These are phyloP conservation scores for Atherinosoma microstoma DNA, from an alignment of 2,797 vertebrate species.

Conservation along the genomic window DNA sequence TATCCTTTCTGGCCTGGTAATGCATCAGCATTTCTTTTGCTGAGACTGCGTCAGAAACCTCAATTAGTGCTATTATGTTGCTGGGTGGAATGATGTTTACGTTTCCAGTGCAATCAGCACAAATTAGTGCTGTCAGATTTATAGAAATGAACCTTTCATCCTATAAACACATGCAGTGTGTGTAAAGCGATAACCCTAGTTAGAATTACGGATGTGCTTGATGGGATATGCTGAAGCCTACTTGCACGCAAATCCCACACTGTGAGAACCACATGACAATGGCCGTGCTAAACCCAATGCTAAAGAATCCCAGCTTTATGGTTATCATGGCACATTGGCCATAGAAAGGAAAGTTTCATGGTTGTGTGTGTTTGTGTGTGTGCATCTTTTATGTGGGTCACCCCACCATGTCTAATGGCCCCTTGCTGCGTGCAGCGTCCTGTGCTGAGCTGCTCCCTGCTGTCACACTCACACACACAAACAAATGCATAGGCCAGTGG, in stretches of 20 bases:
- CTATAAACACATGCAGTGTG: conserved; percentile 2
- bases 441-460: conserved; percentile 82
- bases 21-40: background rate
- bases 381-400: conserved; percentile 87
- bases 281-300: conserved; percentile 66
- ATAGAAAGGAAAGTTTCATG: conserved; percentile 71
- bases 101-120: conserved; percentile 10
- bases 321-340: conserved; percentile 80
- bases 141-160: conserved; percentile 18
- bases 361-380: conserved; percentile 51
- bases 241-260: conserved; percentile 52
- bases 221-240: conserved; percentile 52
- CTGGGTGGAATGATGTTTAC: background rate
- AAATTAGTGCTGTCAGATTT: conserved; percentile 17
- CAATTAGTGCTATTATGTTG: background rate
- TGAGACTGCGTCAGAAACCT: background rate
- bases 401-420: conserved; percentile 89
- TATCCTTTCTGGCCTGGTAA: too few species aligned
- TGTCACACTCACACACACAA: conserved; percentile 78
- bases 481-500: conserved; percentile 70
- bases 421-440: conserved; percentile 86
- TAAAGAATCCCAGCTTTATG: conserved; percentile 78
- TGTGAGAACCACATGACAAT: conserved; percentile 77
- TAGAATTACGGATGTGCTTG: conserved; percentile 35
- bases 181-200: conserved; percentile 6